phyloP scores from a whole-genome alignment of 2,888 invertebrate species.

The Heteropelma amictum region DNA sequence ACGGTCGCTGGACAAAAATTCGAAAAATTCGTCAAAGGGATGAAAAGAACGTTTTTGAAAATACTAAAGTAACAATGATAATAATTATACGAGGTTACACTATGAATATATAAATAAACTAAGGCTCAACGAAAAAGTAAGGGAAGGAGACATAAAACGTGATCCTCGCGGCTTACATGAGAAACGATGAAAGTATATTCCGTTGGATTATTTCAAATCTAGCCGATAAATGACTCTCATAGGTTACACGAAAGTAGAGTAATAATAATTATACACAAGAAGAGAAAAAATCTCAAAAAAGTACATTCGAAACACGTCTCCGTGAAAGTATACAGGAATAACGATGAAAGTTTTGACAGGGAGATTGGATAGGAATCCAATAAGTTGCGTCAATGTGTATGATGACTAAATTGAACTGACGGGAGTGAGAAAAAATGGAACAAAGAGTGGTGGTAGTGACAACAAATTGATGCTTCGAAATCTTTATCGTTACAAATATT shows the following conservation, averaged over 20 bases:
- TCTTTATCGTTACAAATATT: constrained; percentile 49
- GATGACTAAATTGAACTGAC: constrained; percentile 19
- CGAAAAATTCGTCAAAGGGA: not conserved
- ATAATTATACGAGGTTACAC: not conserved
- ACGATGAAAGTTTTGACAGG: constrained; percentile 13
- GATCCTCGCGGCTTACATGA: constrained; percentile 33
- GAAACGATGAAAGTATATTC: constrained; percentile 44
- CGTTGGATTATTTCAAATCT: constrained; percentile 26
- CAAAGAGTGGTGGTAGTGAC: not conserved
- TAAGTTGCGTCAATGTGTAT: constrained; percentile 33
- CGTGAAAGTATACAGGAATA: constrained; percentile 53
- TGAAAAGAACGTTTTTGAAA: too few relatives aligned
- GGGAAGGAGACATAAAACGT: not conserved
- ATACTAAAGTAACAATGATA: not conserved
- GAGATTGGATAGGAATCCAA: constrained; percentile 16
- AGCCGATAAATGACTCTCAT: constrained; percentile 43
- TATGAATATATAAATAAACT: constrained; percentile 44
- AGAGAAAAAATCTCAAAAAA: constrained; percentile 29
- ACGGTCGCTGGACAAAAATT: constrained; percentile 28
- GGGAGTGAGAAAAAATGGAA: not conserved
- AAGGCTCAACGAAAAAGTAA: constrained; percentile 20
- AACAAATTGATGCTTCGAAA: constrained; percentile 34
- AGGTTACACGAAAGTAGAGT: constrained; percentile 40
- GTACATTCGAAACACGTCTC: too few relatives aligned
- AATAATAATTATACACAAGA: constrained; percentile 22